Percentiles rank a stretch among this genome's conserved stretches.
phyloP scores from a whole-genome alignment of 2,888 invertebrate species.

The Lithophane socia region DNA sequence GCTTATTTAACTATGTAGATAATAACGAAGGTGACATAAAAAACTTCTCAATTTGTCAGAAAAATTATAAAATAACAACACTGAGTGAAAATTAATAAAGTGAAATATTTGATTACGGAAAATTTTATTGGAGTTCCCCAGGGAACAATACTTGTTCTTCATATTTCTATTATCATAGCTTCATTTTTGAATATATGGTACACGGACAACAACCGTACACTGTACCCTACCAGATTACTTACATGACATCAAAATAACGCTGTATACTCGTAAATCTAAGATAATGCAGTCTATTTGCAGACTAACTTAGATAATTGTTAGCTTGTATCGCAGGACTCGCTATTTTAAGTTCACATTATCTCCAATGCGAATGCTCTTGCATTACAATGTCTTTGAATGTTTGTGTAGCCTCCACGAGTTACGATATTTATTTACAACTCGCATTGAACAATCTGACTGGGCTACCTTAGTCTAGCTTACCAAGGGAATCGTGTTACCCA shows the following conservation, averaged over 20 bases:
- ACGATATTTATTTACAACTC: neutral
- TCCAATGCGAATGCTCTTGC: slow-evolving; percentile 39
- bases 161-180: too few relatives aligned
- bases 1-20: neutral
- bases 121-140: neutral
- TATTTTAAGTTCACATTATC: slow-evolving; percentile 48
- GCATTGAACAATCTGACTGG: too few relatives aligned
- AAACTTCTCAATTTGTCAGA: neutral
- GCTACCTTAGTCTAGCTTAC: too few relatives aligned
- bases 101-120: neutral
- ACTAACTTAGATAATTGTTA: slow-evolving; percentile 51
- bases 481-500: too few relatives aligned
- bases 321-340: slow-evolving; percentile 5
- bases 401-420: neutral
- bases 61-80: too few relatives aligned
- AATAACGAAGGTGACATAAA: neutral
- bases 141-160: neutral
- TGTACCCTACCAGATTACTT: slow-evolving; percentile 51
- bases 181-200: neutral
- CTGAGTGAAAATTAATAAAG: too few relatives aligned
- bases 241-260: slow-evolving; percentile 40
- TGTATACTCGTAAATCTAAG: slow-evolving; percentile 55
- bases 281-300: slow-evolving; percentile 52
- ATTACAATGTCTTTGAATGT: neutral
- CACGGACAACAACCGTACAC: neutral